Base-by-base conservation (phyloP, 2,113 vertebrate genomes). In the Budorcas taxicolor region DNA sequence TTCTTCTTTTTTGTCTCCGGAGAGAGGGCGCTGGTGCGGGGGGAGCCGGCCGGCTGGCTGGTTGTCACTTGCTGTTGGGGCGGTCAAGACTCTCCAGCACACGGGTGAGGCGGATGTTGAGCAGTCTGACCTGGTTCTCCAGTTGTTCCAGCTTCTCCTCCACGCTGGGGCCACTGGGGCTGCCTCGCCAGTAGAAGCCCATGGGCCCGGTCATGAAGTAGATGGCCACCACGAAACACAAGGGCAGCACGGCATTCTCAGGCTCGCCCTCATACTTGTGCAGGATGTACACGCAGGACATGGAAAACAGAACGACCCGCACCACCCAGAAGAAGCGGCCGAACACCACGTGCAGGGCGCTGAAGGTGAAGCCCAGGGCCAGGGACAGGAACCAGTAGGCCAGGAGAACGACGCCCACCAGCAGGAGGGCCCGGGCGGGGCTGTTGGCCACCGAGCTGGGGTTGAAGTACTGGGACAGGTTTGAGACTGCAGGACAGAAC, bases 141-240 rank as follows among this genome's bases (percentile, higher is more conserved):
- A 99, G 99, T 97, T 99, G 99, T 78, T 99, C 99, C 47, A 99
- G 99, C 98, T 99, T 99, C 97, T 99, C 99, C 98, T 99, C 99
- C 43, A 99, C 98, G 10, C 99, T 99, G 97, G 99, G 99, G 90
- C 98, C 98, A 87, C 97, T 95, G 4, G 97, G 84, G 36, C 33
- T 2, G 90, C 99, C 98, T 15, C 99, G 99, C 99, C 99, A 99
- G 99, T 99, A 99, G 33, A 99, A 99, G 21, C 99, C 99, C 92
- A 99, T 99, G 0, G 99, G 99, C 33, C 99, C 99, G 0, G 99
- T 99, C 99, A 99, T 99, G 99, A 99, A 99, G 98, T 99, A 99
- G 90, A 99, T 96, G 0, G 99, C 99, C 98, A 99, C 99, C 87
- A 99, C 99, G 94, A 99, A 99, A 98, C 99, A 99, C 93, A 99